Conservation (phyloP, 2,888 invertebrate genomes). For the Artemia sinica region DNA sequence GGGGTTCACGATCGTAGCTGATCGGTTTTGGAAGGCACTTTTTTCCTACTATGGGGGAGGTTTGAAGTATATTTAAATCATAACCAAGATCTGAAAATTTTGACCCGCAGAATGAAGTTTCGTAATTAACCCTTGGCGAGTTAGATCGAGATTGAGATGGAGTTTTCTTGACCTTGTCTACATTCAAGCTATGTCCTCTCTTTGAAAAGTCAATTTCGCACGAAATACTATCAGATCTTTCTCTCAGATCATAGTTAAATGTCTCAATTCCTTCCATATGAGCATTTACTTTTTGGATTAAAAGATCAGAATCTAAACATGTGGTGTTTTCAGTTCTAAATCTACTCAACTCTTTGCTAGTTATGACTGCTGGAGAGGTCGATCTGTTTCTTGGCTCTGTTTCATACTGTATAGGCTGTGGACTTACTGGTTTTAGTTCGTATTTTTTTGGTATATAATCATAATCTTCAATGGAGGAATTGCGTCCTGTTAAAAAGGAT, state of each 20-base stretch:
- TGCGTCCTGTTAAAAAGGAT: background rate
- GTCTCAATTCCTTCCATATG: conserved; percentile 6
- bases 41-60: background rate
- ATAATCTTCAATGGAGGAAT: conserved; percentile 2
- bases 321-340: background rate
- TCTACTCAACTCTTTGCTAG: background rate
- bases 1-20: conserved; percentile 10
- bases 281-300: background rate
- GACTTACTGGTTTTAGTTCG: background rate
- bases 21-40: background rate
- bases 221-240: conserved; percentile 10
- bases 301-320: background rate
- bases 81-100: background rate
- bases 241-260: background rate
- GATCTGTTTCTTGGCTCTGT: conserved; percentile 21
- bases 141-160: conserved; percentile 4
- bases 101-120: conserved; percentile 22
- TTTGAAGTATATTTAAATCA: background rate
- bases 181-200: background rate
- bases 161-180: background rate
- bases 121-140: conserved; percentile 8
- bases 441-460: background rate
- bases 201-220: background rate
- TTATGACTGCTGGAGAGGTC: conserved; percentile 12
- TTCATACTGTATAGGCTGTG: conserved; percentile 16